Base-by-base conservation (phyloP, 2,888 invertebrate species). In the Herminia tarsipennalis region DNA sequence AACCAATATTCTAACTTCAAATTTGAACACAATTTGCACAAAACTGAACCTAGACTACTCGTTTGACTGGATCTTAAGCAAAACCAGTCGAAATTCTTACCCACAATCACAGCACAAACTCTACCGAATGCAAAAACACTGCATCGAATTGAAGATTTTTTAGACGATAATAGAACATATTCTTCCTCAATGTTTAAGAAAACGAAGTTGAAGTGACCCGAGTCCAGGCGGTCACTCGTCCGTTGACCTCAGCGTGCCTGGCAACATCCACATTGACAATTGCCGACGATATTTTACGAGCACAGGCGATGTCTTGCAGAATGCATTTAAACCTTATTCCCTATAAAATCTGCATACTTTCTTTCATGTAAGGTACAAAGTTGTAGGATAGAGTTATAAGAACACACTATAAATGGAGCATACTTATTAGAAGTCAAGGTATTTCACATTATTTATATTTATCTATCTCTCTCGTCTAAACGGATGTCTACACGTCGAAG, bases 191-290 rank as follows among this genome's bases (percentile, higher is more conserved):
- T 56, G 49, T 58, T 61, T 49, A 50, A 73, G 61, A 63, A 66
- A 45, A 45, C 51, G 35, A 47, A 50, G 56, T 62, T 61, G 36
- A 63, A 62, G 57, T 68, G 73, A 73, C 72, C 70, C 52, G 59
- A 67, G 71, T 67, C 67, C 69, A 66, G 68, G 50, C 78, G 81
- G 82, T 76, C 80, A 73, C 56, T 68, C 71, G 87, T 79, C 69
- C 86, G 65, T 86, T 87, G 86, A 86, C 85, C 87, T 79, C 80
- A 56, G 58, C 62, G 54, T 28, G 69, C 62, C 60, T 58, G 56
- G 56, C 64, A 73, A 55, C 62, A 62, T 69, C 63, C 56, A 67
- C 65, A 72, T 67, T 74, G 78, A 73, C 78, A 73, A 75, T 68
- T 48, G 66, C 63, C 61, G 58, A 67, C 51, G 53, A 55, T 62